These are phyloP conservation scores for Sternarchorhynchus goeldii DNA, from an alignment of 2,797 vertebrate genomes.

Conservation along the genomic window DNA sequence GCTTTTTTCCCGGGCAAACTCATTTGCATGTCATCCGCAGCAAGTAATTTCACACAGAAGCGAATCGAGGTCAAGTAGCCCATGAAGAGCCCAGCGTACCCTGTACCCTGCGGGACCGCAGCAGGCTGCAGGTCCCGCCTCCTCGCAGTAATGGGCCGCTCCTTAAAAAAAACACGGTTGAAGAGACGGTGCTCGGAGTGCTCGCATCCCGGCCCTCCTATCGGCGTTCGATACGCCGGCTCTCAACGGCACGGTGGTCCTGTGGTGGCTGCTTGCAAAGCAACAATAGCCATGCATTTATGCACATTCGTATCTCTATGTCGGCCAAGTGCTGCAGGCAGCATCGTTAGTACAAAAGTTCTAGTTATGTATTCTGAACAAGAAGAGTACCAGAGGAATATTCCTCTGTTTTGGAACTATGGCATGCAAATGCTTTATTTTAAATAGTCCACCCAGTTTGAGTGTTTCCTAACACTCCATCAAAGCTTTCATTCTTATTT, in stretches of 20 bases:
- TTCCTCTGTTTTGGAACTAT: neutral
- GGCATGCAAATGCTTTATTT: neutral
- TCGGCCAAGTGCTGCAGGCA: neutral
- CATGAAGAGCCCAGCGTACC: neutral
- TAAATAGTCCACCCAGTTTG: neutral
- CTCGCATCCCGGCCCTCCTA: too few relatives aligned
- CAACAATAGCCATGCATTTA: neutral
- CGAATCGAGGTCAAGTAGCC: conserved; percentile 32
- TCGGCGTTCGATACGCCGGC: too few relatives aligned
- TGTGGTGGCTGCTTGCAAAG: neutral
- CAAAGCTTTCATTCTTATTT: too few relatives aligned
- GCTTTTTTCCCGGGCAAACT: conserved; percentile 14
- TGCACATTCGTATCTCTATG: neutral
- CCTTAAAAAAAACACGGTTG: neutral
- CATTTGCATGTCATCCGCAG: conserved; percentile 5
- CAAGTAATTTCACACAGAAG: conserved; percentile 3
- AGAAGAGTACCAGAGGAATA: neutral
- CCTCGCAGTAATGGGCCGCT: neutral
- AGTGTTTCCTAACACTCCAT: neutral
- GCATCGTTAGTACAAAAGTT: neutral
- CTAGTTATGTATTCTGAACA: neutral
- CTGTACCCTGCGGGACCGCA: neutral
- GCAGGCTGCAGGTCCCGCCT: neutral
- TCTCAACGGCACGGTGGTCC: neutral
- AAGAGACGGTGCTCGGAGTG: too few relatives aligned